phyloP scores from a whole-genome alignment of 2,113 vertebrate species.

The Xiphias gladius region DNA sequence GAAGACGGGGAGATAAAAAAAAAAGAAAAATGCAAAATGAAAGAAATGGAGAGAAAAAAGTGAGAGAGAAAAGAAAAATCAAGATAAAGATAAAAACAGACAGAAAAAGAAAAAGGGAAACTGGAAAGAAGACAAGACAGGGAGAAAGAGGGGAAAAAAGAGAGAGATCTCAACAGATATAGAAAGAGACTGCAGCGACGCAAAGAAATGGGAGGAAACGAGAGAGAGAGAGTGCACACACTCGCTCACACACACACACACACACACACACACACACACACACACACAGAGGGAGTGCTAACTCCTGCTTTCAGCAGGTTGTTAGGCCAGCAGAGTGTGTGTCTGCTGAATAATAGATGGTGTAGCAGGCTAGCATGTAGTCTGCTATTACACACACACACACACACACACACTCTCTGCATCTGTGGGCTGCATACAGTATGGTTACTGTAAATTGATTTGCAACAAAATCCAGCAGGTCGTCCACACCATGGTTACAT shows the following conservation, averaged over 20 bases:
- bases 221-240: slow-evolving; percentile 7
- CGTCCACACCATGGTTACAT: neutral
- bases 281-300: slow-evolving; percentile 43
- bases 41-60: neutral
- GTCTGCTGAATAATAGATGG: slow-evolving; percentile 79
- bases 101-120: neutral
- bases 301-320: slow-evolving; percentile 74
- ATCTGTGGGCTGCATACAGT: slow-evolving; percentile 6
- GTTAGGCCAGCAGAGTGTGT: slow-evolving; percentile 77
- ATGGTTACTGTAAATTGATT: slow-evolving; percentile 32
- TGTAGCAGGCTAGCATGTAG: slow-evolving; percentile 66
- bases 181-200: slow-evolving; percentile 13
- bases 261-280: slow-evolving; percentile 40
- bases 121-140: neutral
- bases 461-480: slow-evolving; percentile 22
- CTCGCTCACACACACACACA: slow-evolving; percentile 17
- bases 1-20: too few relatives aligned
- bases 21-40: neutral
- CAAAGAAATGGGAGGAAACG: slow-evolving; percentile 33
- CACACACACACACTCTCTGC: slow-evolving; percentile 39
- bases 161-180: slow-evolving; percentile 5
- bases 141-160: neutral
- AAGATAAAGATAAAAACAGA: too few relatives aligned
- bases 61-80: neutral
- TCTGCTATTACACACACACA: slow-evolving; percentile 24